These are phyloP conservation scores for Hippocampus comes DNA, from an alignment of 2,113 vertebrate genomes.

Conservation along the genomic window DNA sequence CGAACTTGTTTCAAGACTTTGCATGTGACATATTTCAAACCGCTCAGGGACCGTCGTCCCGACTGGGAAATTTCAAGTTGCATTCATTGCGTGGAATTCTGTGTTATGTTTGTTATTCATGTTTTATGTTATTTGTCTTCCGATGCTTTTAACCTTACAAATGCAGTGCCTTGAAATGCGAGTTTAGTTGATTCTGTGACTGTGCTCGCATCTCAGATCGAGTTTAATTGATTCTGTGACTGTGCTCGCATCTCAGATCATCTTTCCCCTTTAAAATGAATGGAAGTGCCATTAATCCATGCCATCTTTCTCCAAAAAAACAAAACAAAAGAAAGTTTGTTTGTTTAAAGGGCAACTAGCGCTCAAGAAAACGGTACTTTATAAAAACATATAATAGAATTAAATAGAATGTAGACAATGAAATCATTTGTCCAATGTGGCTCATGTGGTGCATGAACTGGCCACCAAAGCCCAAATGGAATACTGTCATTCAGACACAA, in stretches of 20 bases:
- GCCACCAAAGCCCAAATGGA: not conserved
- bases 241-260: too few relatives aligned
- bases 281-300: too few relatives aligned
- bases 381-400: too few relatives aligned
- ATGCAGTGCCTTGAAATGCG: not conserved
- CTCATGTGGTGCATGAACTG: not conserved
- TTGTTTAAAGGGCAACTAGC: too few relatives aligned
- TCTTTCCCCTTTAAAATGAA: too few relatives aligned
- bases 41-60: not conserved
- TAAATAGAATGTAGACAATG: too few relatives aligned
- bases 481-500: not conserved
- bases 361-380: too few relatives aligned
- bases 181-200: not conserved
- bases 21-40: conserved; percentile 58
- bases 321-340: too few relatives aligned
- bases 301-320: too few relatives aligned
- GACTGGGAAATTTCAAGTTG: not conserved
- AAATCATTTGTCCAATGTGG: not conserved
- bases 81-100: not conserved
- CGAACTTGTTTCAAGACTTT: conserved; percentile 60
- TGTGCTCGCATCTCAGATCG: too few relatives aligned
- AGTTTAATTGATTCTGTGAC: not conserved
- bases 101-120: not conserved
- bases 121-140: not conserved
- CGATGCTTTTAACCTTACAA: not conserved